These are phyloP conservation scores for Proisotoma minuta DNA, from an alignment of 2,888 invertebrate species.

Conservation along the genomic window DNA sequence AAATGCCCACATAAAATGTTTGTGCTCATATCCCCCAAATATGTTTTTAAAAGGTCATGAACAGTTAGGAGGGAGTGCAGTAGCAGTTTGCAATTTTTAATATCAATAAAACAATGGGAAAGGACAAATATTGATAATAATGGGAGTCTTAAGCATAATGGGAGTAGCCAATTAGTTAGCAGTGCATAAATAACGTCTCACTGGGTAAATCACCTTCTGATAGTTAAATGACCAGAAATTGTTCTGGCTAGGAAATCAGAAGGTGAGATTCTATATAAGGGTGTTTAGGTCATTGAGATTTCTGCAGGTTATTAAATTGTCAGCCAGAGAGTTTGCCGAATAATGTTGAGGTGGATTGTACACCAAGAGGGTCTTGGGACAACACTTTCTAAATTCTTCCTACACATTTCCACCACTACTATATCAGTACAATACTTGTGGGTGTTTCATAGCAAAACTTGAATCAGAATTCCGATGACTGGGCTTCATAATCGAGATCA, in stretches of 20 bases:
- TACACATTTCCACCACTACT: conserved; percentile 11
- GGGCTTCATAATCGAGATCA: background rate
- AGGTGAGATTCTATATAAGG: conserved; percentile 33
- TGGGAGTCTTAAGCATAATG: background rate
- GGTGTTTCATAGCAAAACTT: background rate
- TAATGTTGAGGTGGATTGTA: too few species aligned
- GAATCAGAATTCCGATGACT: background rate
- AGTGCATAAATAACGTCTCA: conserved; percentile 19
- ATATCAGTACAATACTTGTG: conserved; percentile 16
- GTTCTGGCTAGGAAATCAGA: conserved; percentile 17
- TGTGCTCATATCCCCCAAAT: too few species aligned
- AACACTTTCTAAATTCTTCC: conserved; percentile 16
- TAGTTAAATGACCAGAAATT: conserved; percentile 15
- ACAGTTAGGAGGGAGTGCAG: too few species aligned
- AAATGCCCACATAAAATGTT: too few species aligned
- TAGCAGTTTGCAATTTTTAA: background rate
- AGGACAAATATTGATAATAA: background rate
- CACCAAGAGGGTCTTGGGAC: conserved; percentile 10
- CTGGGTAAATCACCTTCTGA: conserved; percentile 8
- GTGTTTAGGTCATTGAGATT: conserved; percentile 39
- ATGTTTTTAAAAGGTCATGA: too few species aligned
- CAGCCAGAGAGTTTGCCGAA: background rate
- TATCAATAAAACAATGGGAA: background rate
- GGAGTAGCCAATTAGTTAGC: background rate
- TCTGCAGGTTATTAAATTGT: conserved; percentile 16